Conservation (phyloP, 2,113 vertebrate species). For the Notarius lentiginosus region DNA sequence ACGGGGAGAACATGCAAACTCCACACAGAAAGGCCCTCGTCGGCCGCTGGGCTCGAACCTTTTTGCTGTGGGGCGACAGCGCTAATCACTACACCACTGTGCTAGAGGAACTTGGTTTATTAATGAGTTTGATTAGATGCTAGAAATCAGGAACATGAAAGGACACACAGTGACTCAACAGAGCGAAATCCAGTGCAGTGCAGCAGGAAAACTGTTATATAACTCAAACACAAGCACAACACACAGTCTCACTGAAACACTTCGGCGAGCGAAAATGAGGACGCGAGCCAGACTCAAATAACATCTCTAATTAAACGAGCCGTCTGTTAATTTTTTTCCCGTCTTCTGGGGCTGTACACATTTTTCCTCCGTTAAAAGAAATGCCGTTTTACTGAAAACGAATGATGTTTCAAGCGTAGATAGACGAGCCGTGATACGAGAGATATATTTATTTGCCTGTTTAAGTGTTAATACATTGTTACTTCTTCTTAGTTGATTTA, state of each 20-base stretch:
- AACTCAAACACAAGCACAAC: neutral
- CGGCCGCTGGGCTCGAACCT: too few species aligned
- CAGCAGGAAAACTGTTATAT: neutral
- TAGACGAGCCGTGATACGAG: neutral
- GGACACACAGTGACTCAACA: neutral
- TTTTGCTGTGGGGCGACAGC: too few species aligned
- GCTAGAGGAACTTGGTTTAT: neutral
- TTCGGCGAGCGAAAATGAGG: neutral
- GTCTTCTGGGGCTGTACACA: neutral
- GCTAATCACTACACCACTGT: too few species aligned
- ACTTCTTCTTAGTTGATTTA: neutral
- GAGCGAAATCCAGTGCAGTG: neutral
- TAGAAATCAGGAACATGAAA: neutral
- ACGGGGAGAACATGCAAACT: too few species aligned
- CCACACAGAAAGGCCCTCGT: too few species aligned
- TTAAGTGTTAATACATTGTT: neutral
- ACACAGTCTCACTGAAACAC: neutral
- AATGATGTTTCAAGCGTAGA: neutral
- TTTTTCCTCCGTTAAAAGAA: neutral
- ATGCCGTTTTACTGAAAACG: neutral
- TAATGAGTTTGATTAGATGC: neutral
- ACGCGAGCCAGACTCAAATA: slow-evolving; percentile 4
- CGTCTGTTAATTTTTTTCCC: neutral
- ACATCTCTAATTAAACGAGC: neutral
- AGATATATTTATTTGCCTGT: neutral